Conservation (phyloP, 2,888 invertebrate genomes). For the Abrostola triplasia region DNA sequence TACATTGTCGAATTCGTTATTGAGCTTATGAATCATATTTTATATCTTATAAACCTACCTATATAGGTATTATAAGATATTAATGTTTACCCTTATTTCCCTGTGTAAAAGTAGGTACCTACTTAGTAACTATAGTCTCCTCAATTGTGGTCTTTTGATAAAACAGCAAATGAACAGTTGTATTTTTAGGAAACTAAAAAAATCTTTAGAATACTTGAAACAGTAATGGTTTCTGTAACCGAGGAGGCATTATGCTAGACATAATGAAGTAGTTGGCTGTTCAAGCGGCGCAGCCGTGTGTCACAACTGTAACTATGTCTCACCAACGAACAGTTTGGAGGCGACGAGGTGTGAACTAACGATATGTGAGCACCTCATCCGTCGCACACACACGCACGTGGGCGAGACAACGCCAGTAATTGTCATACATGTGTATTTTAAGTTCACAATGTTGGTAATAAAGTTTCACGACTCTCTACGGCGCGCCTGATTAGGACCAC, state of each 20-base stretch:
- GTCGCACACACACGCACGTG: slow-evolving; percentile 66
- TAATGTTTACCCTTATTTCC: too few species aligned
- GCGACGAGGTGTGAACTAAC: slow-evolving; percentile 81
- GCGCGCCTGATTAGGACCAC: slow-evolving; percentile 73
- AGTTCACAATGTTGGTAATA: slow-evolving; percentile 78
- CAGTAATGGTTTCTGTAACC: background rate
- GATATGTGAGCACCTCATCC: slow-evolving; percentile 78
- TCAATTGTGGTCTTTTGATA: too few species aligned
- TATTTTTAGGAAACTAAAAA: too few species aligned
- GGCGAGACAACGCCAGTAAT: slow-evolving; percentile 77
- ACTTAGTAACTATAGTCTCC: too few species aligned
- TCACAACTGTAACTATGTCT: slow-evolving; percentile 51
- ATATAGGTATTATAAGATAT: too few species aligned
- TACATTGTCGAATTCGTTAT: slow-evolving; percentile 17
- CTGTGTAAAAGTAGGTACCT: too few species aligned
- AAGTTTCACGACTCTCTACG: slow-evolving; percentile 74
- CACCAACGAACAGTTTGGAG: slow-evolving; percentile 54
- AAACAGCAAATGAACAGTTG: too few species aligned
- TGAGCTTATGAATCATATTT: background rate
- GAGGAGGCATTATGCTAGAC: slow-evolving; percentile 9
- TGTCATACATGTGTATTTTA: slow-evolving; percentile 85
- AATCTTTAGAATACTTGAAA: too few species aligned
- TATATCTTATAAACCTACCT: too few species aligned
- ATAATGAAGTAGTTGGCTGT: slow-evolving; percentile 20
- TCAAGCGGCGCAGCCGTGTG: slow-evolving; percentile 43